A percentile compares a stretch with the other conserved stretches of the same genome.
These are phyloP conservation scores for Trilocha varians DNA, from an alignment of 2,888 invertebrate species.

Conservation along the genomic window DNA sequence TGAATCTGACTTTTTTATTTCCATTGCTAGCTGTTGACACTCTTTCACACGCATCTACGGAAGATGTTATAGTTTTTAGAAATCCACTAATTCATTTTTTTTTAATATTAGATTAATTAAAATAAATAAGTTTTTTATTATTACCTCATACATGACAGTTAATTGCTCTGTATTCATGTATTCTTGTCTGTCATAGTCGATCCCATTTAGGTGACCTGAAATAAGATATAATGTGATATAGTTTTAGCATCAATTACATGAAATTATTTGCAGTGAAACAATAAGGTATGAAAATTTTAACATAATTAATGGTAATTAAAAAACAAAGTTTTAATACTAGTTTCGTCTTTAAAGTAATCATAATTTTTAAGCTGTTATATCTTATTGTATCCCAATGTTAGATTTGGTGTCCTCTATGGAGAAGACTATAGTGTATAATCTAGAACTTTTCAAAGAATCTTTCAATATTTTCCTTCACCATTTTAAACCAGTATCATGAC, in stretches of 20 bases:
- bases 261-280: neutral
- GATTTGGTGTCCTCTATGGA: too few relatives aligned
- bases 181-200: constrained; percentile 53
- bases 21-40: constrained; percentile 53
- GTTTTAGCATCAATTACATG: too few relatives aligned
- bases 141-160: constrained; percentile 62
- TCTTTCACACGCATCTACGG: constrained; percentile 62
- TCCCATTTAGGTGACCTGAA: constrained; percentile 53
- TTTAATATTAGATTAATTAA: constrained; percentile 5
- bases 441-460: too few relatives aligned
- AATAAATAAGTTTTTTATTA: too few relatives aligned
- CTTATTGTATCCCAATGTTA: too few relatives aligned
- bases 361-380: too few relatives aligned
- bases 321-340: neutral
- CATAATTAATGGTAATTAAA: neutral
- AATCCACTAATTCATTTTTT: neutral
- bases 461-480: too few relatives aligned
- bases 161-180: constrained; percentile 55
- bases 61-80: neutral
- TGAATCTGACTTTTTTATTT: constrained; percentile 44
- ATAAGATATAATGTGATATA: too few relatives aligned
- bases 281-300: neutral
- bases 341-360: neutral
- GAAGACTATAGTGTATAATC: too few relatives aligned
- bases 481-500: too few relatives aligned